These are phyloP conservation scores for Pituophis catenifer DNA, from an alignment of 2,113 vertebrate genomes.

Conservation along the genomic window DNA sequence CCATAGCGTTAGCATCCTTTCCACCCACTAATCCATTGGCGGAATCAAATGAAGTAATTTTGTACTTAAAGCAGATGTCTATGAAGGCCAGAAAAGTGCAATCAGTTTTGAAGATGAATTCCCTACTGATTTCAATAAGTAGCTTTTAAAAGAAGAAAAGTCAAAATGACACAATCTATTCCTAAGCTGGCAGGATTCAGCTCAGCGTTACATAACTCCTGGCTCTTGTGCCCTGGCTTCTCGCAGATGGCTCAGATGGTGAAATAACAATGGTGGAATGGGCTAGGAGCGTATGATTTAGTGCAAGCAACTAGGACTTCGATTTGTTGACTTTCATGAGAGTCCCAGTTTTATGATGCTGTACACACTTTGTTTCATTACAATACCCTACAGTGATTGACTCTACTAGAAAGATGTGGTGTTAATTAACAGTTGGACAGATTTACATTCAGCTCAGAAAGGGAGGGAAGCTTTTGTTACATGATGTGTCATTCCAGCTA, in stretches of 20 bases:
- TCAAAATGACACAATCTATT: neutral
- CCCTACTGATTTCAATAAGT: neutral
- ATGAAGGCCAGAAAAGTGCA: neutral
- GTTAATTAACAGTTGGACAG: neutral
- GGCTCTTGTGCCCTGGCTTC: neutral
- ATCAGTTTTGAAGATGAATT: conserved; percentile 9
- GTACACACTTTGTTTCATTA: neutral
- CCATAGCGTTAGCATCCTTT: neutral
- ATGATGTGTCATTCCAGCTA: neutral
- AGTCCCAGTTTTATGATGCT: neutral
- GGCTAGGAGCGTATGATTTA: neutral
- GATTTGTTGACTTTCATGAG: neutral
- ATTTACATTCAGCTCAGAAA: neutral
- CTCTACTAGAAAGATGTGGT: conserved; percentile 5
- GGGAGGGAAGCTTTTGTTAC: neutral
- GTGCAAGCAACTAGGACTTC: neutral
- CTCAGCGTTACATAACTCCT: neutral
- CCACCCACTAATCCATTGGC: neutral
- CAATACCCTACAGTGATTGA: neutral
- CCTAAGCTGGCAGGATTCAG: neutral
- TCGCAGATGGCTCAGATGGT: neutral
- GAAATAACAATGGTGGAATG: neutral
- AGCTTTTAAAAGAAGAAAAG: neutral
- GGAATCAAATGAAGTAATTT: neutral
- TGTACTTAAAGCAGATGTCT: neutral